phyloP scores from a whole-genome alignment of 2,797 vertebrate genomes.

The Helicolenus hilgendorfi region DNA sequence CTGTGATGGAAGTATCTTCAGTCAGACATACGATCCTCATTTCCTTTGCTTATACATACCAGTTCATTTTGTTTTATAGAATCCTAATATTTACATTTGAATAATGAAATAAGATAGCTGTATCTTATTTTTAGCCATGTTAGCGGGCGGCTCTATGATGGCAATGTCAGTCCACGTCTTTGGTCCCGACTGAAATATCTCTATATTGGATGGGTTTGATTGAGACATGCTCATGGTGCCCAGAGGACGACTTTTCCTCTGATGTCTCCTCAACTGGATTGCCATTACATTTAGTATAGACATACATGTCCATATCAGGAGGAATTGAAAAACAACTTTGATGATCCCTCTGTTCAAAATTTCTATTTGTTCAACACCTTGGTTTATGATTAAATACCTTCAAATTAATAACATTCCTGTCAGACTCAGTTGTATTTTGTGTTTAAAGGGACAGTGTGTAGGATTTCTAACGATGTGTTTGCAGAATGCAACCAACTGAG shows the following conservation, averaged over 20 bases:
- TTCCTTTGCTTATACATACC: slow-evolving; percentile 31
- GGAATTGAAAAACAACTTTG: not conserved
- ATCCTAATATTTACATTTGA: slow-evolving; percentile 48
- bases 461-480: too few relatives aligned
- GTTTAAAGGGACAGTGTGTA: too few relatives aligned
- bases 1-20: slow-evolving; percentile 11
- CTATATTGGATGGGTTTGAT: not conserved
- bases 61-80: slow-evolving; percentile 14
- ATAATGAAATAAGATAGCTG: not conserved
- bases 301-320: not conserved
- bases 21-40: not conserved
- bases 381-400: too few relatives aligned
- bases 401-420: too few relatives aligned
- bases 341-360: not conserved
- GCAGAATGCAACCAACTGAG: too few relatives aligned
- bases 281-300: not conserved
- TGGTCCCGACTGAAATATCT: not conserved
- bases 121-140: not conserved
- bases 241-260: not conserved
- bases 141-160: not conserved
- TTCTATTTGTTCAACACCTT: not conserved
- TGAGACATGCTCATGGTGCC: not conserved
- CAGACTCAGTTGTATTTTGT: too few relatives aligned
- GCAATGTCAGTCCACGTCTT: not conserved
- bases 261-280: not conserved